Evolutionary conservation across 2,888 invertebrate species (phyloP).

Genomic region (Drosophila cognata): DNA sequence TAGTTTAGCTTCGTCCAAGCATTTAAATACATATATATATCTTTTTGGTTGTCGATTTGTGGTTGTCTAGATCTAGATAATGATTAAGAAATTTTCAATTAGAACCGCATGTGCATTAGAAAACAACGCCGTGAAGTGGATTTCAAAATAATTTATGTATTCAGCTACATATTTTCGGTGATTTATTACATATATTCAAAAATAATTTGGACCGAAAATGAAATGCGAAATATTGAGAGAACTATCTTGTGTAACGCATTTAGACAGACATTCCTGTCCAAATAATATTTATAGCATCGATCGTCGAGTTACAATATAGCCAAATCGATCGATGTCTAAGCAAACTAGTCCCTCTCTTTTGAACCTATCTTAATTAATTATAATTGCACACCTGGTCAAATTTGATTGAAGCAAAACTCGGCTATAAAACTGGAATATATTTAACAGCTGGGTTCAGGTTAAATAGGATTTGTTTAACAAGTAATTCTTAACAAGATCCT

Average conservation of each 20-base stretch:
- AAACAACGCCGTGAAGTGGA: neutral
- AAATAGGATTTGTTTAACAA: neutral
- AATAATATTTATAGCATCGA: neutral
- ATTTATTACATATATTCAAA: neutral
- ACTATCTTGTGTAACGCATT: neutral
- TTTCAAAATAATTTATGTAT: neutral
- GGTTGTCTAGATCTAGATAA: neutral
- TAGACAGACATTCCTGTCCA: neutral
- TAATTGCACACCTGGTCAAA: neutral
- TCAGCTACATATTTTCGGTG: neutral
- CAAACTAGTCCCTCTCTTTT: neutral
- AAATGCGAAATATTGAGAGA: neutral
- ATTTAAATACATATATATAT: neutral
- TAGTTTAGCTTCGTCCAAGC: slow-evolving; percentile 13
- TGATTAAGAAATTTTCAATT: neutral
- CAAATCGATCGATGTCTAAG: accelerated
- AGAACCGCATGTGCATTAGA: neutral
- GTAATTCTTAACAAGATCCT: neutral
- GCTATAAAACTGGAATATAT: too few species aligned
- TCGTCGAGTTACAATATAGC: neutral
- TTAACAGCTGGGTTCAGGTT: too few species aligned
- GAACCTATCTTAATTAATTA: neutral
- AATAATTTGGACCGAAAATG: neutral
- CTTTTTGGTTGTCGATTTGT: slow-evolving; percentile 1
- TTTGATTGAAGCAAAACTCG: neutral